Evolutionary conservation across 1,140 invertebrate genomes (phyloP).

Genomic region (Pteromalus puparum): DNA sequence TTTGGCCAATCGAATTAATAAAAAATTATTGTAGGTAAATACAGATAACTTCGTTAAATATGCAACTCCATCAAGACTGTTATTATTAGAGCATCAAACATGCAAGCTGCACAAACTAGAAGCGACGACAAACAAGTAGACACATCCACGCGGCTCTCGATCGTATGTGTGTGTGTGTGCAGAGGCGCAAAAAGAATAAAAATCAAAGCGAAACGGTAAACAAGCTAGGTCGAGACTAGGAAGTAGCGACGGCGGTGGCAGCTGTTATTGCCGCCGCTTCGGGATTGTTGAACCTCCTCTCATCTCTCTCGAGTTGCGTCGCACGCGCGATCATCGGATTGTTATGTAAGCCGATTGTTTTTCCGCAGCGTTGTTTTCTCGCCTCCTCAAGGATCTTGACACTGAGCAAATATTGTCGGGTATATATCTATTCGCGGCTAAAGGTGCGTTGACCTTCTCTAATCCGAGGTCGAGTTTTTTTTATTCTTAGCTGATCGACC

Average conservation of each 20-base stretch:
- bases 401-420: constrained; percentile 33
- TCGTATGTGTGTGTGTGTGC: background rate
- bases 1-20: too few relatives aligned
- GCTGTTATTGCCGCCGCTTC: background rate
- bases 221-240: background rate
- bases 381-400: constrained; percentile 38
- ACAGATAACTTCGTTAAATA: too few relatives aligned
- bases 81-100: background rate
- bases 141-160: too few relatives aligned
- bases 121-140: background rate
- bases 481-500: constrained; percentile 22
- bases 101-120: background rate
- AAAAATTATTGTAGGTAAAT: too few relatives aligned
- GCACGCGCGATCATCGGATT: background rate
- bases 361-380: background rate
- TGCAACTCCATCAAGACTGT: too few relatives aligned
- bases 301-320: too few relatives aligned
- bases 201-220: background rate
- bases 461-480: constrained; percentile 19
- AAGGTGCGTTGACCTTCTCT: constrained; percentile 41
- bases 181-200: background rate
- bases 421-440: background rate
- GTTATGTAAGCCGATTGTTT: constrained; percentile 8
- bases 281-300: constrained; percentile 18
- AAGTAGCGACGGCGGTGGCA: background rate